Percentiles rank a stretch among this genome's conserved stretches.
Evolutionary conservation across 1,140 invertebrate genomes (phyloP).

Genomic region (Cydia fagiglandana): DNA sequence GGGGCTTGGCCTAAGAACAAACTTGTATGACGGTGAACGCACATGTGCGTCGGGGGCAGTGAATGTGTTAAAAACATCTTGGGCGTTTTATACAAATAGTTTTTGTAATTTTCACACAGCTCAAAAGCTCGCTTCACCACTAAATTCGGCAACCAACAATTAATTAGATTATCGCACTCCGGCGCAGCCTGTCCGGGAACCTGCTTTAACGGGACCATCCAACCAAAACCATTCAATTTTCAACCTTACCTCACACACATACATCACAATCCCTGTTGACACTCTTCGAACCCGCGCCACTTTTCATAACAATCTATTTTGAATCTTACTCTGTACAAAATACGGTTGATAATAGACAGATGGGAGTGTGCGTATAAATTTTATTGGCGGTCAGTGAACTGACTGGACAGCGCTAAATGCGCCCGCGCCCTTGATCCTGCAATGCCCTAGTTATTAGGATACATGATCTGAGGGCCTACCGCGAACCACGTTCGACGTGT

Average conservation of each 20-base stretch:
- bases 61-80: no score
- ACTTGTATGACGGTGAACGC: no score
- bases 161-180: conserved; percentile 20
- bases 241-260: background rate
- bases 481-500: no score
- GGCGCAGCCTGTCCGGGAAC: conserved; percentile 10
- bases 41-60: no score
- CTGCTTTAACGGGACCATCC: background rate
- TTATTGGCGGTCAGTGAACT: background rate
- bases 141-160: conserved; percentile 18
- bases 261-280: background rate
- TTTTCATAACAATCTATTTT: background rate
- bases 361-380: background rate
- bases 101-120: no score
- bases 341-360: background rate
- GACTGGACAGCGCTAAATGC: background rate
- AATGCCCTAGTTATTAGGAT: background rate
- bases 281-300: background rate
- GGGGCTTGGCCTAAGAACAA: no score
- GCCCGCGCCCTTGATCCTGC: conserved; percentile 4
- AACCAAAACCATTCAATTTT: background rate
- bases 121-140: background rate
- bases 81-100: no score
- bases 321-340: background rate
- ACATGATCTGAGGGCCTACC: background rate